phyloP scores from a whole-genome alignment of 2,888 invertebrate genomes.

The Troglohyphantes excavatus region DNA sequence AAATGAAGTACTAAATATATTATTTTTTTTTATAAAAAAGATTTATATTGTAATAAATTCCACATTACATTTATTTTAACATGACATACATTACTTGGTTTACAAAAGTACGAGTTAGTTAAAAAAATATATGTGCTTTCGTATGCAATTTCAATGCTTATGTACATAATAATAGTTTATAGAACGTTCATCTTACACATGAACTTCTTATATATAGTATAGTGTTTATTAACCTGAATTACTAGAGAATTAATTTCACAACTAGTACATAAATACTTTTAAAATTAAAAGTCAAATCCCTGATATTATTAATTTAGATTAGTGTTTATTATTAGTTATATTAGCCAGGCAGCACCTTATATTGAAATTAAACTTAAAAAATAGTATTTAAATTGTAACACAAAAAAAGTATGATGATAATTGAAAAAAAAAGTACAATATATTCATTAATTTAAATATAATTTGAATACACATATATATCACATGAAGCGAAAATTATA shows the following conservation, averaged over 20 bases:
- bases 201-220: conserved; percentile 19
- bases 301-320: conserved; percentile 14
- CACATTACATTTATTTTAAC: conserved; percentile 32
- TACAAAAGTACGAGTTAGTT: conserved; percentile 57
- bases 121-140: conserved; percentile 64
- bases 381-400: too few species aligned
- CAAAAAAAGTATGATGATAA: too few species aligned
- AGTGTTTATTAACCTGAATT: conserved; percentile 28
- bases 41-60: not conserved
- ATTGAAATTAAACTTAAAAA: too few species aligned
- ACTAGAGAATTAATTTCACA: conserved; percentile 1
- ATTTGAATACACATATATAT: too few species aligned
- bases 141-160: conserved; percentile 54
- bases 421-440: too few species aligned
- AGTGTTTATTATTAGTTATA: not conserved
- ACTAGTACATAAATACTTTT: conserved; percentile 34
- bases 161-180: conserved; percentile 37
- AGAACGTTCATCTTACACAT: conserved; percentile 50
- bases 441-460: too few species aligned
- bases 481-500: too few species aligned
- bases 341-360: not conserved
- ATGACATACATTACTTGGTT: conserved; percentile 31
- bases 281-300: conserved; percentile 42
- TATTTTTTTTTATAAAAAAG: not conserved
- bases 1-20: not conserved